A percentile compares a stretch with the other conserved stretches of the same genome.
Conservation (phyloP, 2,888 invertebrate genomes). For the Latheticus oryzae region DNA sequence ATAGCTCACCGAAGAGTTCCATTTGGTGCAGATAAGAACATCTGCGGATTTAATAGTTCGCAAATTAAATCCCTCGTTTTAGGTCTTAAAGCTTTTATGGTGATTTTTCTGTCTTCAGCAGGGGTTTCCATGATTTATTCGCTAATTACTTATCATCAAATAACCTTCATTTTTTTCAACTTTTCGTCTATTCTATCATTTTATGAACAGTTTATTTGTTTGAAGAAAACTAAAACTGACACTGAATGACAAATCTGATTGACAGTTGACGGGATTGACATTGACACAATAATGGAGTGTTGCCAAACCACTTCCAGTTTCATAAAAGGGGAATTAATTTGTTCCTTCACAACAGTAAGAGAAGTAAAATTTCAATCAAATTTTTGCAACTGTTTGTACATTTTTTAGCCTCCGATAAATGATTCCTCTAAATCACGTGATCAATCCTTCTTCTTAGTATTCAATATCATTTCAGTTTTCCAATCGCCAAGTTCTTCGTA, state of each 20-base stretch:
- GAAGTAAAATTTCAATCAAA: too few species aligned
- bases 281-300: not conserved
- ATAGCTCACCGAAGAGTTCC: slow-evolving; percentile 63
- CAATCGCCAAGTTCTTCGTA: too few species aligned
- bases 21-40: slow-evolving; percentile 74
- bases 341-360: too few species aligned
- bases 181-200: slow-evolving; percentile 7
- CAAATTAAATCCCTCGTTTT: slow-evolving; percentile 70
- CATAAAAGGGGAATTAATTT: too few species aligned
- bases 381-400: too few species aligned
- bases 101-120: slow-evolving; percentile 26
- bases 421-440: not conserved
- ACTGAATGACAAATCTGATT: too few species aligned
- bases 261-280: slow-evolving; percentile 13
- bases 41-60: slow-evolving; percentile 73
- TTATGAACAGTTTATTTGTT: slow-evolving; percentile 9
- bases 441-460: too few species aligned
- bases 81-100: slow-evolving; percentile 54
- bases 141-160: slow-evolving; percentile 4
- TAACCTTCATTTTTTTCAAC: slow-evolving; percentile 9
- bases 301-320: too few species aligned
- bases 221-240: slow-evolving; percentile 4
- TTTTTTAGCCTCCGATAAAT: too few species aligned
- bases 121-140: slow-evolving; percentile 18
- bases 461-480: too few species aligned